A percentile compares a stretch with the other conserved stretches of the same genome.
Conservation (phyloP, 1,140 invertebrate genomes). For the Palaemon carinicauda region DNA sequence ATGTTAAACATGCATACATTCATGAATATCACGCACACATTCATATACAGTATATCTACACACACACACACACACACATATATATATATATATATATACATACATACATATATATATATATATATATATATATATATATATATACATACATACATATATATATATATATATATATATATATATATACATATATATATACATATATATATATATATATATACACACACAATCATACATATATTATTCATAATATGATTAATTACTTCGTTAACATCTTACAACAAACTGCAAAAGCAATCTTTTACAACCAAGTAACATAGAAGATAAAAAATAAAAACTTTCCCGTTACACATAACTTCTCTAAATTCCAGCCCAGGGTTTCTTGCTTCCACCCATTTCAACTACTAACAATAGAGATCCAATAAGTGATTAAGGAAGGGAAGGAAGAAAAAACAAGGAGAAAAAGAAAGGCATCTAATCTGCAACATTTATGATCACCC, state of each 20-base stretch:
- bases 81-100: neutral
- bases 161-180: neutral
- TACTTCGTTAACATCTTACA: too few relatives aligned
- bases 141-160: neutral
- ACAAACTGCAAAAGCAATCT: too few relatives aligned
- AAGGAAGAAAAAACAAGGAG: neutral
- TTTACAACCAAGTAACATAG: too few relatives aligned
- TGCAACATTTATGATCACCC: too few relatives aligned
- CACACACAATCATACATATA: too few relatives aligned
- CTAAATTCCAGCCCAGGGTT: neutral
- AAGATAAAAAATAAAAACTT: neutral
- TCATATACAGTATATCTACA: neutral
- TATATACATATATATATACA: too few relatives aligned
- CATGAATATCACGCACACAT: too few relatives aligned
- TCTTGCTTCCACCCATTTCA: too few relatives aligned
- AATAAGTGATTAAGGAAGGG: neutral
- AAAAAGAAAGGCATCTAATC: neutral
- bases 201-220: too few relatives aligned
- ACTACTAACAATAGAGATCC: neutral
- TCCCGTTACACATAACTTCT: too few relatives aligned
- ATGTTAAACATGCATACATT: neutral
- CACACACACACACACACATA: neutral
- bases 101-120: neutral
- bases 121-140: neutral
- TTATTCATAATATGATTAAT: too few relatives aligned